These are phyloP conservation scores for Drosophila birchii DNA, from an alignment of 2,888 invertebrate genomes.

Conservation along the genomic window DNA sequence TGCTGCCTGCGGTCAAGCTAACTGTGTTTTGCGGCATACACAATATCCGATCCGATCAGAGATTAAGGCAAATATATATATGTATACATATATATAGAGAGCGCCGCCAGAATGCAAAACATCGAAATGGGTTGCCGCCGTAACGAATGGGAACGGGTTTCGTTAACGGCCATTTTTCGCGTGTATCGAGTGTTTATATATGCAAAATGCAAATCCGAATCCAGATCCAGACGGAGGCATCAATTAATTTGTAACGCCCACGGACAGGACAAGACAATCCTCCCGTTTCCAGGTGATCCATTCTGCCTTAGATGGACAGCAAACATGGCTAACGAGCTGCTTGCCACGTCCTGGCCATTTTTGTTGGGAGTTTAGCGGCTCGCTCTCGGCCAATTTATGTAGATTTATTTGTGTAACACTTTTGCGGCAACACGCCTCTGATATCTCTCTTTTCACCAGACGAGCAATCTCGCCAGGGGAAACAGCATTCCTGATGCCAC, in stretches of 20 bases:
- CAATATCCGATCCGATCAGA: constrained; percentile 57
- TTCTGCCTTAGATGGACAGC: constrained; percentile 22
- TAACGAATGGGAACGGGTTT: constrained; percentile 54
- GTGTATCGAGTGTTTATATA: background rate
- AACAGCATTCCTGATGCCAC: constrained; percentile 68
- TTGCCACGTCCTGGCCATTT: constrained; percentile 24
- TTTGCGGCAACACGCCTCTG: constrained; percentile 49
- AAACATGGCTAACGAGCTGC: constrained; percentile 31
- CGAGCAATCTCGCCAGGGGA: constrained; percentile 32
- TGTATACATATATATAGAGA: constrained; percentile 5
- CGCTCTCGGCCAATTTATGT: constrained; percentile 45
- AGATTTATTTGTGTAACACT: constrained; percentile 78
- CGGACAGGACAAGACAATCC: constrained; percentile 7
- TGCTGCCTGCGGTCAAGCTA: constrained; percentile 65
- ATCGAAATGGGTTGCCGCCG: constrained; percentile 55
- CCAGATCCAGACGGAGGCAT: constrained; percentile 20
- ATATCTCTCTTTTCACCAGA: constrained; percentile 54
- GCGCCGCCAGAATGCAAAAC: constrained; percentile 64
- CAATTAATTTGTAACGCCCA: constrained; percentile 46
- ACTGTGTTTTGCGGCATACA: constrained; percentile 67
- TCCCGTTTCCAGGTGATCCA: constrained; percentile 7
- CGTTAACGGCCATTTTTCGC: constrained; percentile 33
- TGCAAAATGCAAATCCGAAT: constrained; percentile 41
- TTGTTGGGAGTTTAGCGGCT: constrained; percentile 28
- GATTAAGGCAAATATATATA: constrained; percentile 57